Percentiles rank a stretch among this genome's conserved stretches.
Conservation (phyloP, 2,888 invertebrate genomes). For the Adineta ricciae region DNA sequence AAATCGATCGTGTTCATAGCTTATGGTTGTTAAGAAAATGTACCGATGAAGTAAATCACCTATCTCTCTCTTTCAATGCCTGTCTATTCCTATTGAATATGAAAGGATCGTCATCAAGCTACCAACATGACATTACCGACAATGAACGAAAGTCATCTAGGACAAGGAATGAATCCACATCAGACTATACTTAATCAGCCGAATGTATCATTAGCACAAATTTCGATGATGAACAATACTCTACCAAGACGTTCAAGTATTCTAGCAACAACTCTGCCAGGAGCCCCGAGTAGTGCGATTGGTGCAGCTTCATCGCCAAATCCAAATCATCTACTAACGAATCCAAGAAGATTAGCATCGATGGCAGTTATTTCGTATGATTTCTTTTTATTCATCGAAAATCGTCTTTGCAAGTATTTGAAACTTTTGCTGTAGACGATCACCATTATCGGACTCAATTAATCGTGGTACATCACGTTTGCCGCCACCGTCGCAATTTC, state of each 20-base stretch:
- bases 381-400: background rate
- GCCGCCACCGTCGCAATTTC: background rate
- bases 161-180: background rate
- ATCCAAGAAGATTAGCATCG: slow-evolving; percentile 14
- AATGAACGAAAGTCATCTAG: background rate
- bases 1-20: slow-evolving; percentile 16
- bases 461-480: background rate
- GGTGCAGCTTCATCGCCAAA: background rate
- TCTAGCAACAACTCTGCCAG: background rate
- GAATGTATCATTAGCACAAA: background rate
- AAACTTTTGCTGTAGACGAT: background rate
- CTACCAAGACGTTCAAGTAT: background rate
- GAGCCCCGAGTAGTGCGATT: background rate
- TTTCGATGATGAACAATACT: background rate
- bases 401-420: background rate
- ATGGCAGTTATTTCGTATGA: slow-evolving; percentile 11
- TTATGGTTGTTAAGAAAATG: slow-evolving; percentile 17
- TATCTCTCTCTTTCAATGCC: too few relatives aligned
- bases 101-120: slow-evolving; percentile 6
- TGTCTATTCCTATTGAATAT: background rate
- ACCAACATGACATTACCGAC: slow-evolving; percentile 14
- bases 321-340: background rate
- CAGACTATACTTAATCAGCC: background rate
- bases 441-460: background rate
- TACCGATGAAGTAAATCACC: background rate